Evolutionary conservation across 2,888 invertebrate genomes (phyloP).

Genomic region (Therioaphis trifolii): DNA sequence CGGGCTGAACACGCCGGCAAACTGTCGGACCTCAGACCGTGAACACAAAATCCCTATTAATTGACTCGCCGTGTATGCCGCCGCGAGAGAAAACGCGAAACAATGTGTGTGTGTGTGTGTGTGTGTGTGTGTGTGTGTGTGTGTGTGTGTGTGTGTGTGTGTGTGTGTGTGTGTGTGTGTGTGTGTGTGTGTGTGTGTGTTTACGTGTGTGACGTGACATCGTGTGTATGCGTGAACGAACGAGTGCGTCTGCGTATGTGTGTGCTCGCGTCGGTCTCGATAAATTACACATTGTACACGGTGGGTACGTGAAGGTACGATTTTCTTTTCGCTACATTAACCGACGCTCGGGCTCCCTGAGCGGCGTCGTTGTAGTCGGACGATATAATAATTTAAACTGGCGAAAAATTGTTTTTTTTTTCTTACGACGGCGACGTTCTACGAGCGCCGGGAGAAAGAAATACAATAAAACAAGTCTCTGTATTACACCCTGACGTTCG

Average conservation of each 20-base stretch:
- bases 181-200: neutral
- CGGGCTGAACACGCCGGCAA: neutral
- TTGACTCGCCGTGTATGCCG: neutral
- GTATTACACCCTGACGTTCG: no score
- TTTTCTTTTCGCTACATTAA: no score
- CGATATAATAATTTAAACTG: no score
- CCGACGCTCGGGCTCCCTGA: no score
- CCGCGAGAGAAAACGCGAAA: neutral
- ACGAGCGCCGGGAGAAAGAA: no score
- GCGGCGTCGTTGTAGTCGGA: no score
- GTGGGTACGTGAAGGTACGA: no score
- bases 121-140: neutral
- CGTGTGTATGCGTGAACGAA: no score
- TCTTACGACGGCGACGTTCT: no score
- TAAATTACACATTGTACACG: neutral
- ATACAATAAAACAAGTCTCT: no score
- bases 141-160: neutral
- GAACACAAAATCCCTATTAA: constrained; percentile 12
- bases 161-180: no score
- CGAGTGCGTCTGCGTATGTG: neutral
- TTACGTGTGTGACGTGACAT: neutral
- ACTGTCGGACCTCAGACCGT: neutral
- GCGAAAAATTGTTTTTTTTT: no score
- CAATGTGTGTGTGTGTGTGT: neutral
- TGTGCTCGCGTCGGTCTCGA: neutral